phyloP scores from a whole-genome alignment of 2,888 invertebrate species.

The Hyppa rectilinea region DNA sequence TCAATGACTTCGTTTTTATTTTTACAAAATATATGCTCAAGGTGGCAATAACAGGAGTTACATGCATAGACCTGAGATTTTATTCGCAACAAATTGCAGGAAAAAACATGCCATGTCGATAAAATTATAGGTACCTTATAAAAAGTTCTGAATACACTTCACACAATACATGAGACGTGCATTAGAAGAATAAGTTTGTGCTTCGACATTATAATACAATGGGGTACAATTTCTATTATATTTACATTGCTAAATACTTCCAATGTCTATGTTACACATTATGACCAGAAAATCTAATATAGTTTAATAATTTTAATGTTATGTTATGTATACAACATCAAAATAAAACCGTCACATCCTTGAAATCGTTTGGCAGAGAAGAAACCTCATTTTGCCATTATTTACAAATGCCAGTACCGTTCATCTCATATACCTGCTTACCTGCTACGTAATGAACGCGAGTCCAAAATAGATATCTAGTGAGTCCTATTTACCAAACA shows the following conservation, averaged over 20 bases:
- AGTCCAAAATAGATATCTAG: not conserved
- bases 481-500: not conserved
- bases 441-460: not conserved
- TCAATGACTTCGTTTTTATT: not conserved
- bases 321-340: conserved; percentile 23
- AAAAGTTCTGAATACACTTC: conserved; percentile 48
- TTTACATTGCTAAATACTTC: conserved; percentile 42
- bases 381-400: not conserved
- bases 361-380: not conserved
- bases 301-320: conserved; percentile 14
- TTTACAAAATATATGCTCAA: conserved; percentile 16
- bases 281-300: conserved; percentile 23
- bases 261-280: conserved; percentile 14
- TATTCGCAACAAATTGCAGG: not conserved
- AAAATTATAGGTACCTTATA: conserved; percentile 21
- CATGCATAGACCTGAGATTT: not conserved
- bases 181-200: conserved; percentile 50
- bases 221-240: conserved; percentile 23
- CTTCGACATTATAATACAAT: conserved; percentile 44
- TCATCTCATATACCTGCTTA: not conserved
- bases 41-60: not conserved
- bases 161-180: conserved; percentile 43
- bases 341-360: conserved; percentile 9
- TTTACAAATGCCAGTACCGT: not conserved
- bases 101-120: conserved; percentile 25